A percentile compares a stretch with the other conserved stretches of the same genome.
Evolutionary conservation across 2,113 vertebrate genomes (phyloP).

Genomic region (Neolamprologus brichardi): DNA sequence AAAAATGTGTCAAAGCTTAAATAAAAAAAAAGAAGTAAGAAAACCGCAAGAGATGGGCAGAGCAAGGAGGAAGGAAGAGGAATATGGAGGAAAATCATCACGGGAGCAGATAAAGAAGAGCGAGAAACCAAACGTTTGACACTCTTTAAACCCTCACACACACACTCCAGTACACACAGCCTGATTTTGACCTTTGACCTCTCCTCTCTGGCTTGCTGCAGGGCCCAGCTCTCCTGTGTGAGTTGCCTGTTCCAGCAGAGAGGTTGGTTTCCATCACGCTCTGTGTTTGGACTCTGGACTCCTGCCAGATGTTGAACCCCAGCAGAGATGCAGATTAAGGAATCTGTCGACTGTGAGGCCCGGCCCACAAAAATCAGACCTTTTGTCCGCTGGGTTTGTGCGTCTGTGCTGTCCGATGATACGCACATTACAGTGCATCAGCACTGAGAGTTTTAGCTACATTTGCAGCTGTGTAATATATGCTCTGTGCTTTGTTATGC

Average conservation of each 20-base stretch:
- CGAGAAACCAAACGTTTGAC: neutral
- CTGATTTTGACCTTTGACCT: neutral
- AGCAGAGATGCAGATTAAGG: neutral
- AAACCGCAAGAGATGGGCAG: neutral
- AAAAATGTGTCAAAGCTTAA: neutral
- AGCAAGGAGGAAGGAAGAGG: neutral
- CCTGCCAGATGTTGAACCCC: neutral
- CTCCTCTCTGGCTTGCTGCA: neutral
- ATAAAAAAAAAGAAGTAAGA: neutral
- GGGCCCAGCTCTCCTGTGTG: neutral
- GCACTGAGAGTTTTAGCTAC: neutral
- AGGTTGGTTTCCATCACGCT: neutral
- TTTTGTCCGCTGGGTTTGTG: neutral
- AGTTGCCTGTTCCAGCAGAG: neutral
- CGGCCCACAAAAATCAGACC: neutral
- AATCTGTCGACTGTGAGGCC: neutral
- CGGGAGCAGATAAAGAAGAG: neutral
- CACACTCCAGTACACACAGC: neutral
- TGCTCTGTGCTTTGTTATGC: neutral
- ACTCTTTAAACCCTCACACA: neutral
- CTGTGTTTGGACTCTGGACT: neutral
- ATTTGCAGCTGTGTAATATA: neutral
- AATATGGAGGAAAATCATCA: neutral
- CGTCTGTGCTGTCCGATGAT: neutral
- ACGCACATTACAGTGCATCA: too few relatives aligned